These are phyloP conservation scores for Istiophorus platypterus DNA, from an alignment of 2,113 vertebrate species.

Conservation along the genomic window DNA sequence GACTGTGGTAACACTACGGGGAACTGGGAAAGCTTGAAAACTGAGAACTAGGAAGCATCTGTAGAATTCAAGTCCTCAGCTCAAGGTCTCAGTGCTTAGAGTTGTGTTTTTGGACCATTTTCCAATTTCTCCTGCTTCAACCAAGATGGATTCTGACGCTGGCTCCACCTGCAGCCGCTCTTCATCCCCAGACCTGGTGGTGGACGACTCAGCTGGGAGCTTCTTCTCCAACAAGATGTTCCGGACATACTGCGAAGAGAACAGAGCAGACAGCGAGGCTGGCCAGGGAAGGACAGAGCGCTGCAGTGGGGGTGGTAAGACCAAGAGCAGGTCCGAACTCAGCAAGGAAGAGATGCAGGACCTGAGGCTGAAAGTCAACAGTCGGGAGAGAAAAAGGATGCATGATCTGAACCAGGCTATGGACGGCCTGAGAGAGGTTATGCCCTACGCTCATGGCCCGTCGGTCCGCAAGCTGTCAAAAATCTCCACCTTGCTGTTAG, in stretches of 20 bases:
- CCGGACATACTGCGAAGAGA: constrained; percentile 77
- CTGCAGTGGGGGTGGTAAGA: constrained; percentile 52
- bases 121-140: constrained; percentile 7
- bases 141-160: constrained; percentile 84
- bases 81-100: neutral
- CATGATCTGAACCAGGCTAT: constrained; percentile 89
- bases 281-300: constrained; percentile 36
- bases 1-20: constrained; percentile 30
- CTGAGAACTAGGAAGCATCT: constrained; percentile 31
- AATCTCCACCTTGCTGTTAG: constrained; percentile 87
- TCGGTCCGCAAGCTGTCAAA: constrained; percentile 90
- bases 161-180: constrained; percentile 85
- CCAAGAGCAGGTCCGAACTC: constrained; percentile 60
- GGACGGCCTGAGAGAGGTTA: constrained; percentile 88
- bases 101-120: constrained; percentile 1
- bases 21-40: constrained; percentile 1
- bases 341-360: constrained; percentile 82
- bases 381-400: constrained; percentile 88
- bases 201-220: constrained; percentile 74
- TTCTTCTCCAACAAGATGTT: constrained; percentile 86
- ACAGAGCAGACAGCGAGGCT: constrained; percentile 29
- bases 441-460: constrained; percentile 88
- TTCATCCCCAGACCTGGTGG: constrained; percentile 86
- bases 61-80: neutral
- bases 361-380: constrained; percentile 88